Conservation (phyloP, 2,797 vertebrate species). For the Gymnothorax reevesii region DNA sequence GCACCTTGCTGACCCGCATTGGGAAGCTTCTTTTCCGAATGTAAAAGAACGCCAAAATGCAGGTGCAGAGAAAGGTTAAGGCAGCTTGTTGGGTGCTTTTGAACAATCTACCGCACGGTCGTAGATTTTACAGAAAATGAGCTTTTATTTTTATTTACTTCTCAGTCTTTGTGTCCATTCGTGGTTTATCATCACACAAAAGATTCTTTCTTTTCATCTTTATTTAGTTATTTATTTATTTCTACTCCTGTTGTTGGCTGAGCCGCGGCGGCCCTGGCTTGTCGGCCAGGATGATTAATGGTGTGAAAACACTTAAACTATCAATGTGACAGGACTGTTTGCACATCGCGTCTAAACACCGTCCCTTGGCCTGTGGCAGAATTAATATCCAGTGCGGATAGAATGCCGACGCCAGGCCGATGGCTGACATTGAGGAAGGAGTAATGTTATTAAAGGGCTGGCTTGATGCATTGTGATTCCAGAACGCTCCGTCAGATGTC, state of each 20-base stretch:
- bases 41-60: neutral
- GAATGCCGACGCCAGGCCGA: neutral
- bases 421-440: neutral
- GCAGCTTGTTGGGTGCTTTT: neutral
- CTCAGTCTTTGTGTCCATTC: neutral
- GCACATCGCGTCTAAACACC: neutral
- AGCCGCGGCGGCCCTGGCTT: neutral
- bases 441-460: neutral
- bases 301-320: constrained; percentile 18
- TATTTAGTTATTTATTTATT: neutral
- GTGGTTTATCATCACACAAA: neutral
- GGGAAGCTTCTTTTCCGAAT: neutral
- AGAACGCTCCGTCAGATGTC: neutral
- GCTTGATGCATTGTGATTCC: neutral
- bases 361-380: constrained; percentile 6
- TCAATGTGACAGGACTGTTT: neutral
- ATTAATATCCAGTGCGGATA: neutral
- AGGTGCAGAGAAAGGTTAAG: neutral
- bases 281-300: neutral
- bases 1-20: neutral
- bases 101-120: neutral
- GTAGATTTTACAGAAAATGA: neutral
- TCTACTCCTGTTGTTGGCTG: neutral
- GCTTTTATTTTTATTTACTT: neutral
- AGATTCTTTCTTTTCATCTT: neutral